These are phyloP conservation scores for Tachina lurida DNA, from an alignment of 2,888 invertebrate genomes.

Conservation along the genomic window DNA sequence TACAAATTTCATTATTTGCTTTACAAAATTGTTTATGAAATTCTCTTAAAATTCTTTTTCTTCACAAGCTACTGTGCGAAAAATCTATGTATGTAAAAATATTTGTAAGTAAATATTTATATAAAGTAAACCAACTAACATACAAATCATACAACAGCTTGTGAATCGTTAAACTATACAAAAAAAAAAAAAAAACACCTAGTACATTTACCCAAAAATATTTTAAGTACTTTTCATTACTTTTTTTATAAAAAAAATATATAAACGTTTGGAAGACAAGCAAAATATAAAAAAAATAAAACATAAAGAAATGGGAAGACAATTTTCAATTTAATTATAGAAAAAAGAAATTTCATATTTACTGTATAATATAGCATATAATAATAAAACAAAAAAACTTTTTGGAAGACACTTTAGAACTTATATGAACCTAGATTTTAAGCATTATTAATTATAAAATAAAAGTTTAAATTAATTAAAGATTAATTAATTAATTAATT, in stretches of 20 bases:
- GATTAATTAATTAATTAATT: constrained; percentile 36
- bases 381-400: constrained; percentile 41
- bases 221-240: constrained; percentile 8
- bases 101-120: not conserved
- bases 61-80: not conserved
- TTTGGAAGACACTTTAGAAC: constrained; percentile 70
- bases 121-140: not conserved
- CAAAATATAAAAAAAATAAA: constrained; percentile 47
- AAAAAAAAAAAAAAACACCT: no score
- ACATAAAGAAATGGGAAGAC: constrained; percentile 49
- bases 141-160: not conserved
- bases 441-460: constrained; percentile 48
- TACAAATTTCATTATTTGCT: not conserved
- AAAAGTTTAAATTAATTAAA: constrained; percentile 4
- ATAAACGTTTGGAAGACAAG: constrained; percentile 68
- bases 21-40: constrained; percentile 30
- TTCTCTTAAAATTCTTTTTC: not conserved
- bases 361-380: constrained; percentile 58
- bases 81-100: not conserved
- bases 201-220: not conserved
- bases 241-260: constrained; percentile 38
- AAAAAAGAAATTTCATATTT: constrained; percentile 57
- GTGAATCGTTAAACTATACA: no score
- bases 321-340: constrained; percentile 66
- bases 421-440: constrained; percentile 47